These are phyloP conservation scores for Odontesthes bonariensis DNA, from an alignment of 2,113 vertebrate genomes.

Conservation along the genomic window DNA sequence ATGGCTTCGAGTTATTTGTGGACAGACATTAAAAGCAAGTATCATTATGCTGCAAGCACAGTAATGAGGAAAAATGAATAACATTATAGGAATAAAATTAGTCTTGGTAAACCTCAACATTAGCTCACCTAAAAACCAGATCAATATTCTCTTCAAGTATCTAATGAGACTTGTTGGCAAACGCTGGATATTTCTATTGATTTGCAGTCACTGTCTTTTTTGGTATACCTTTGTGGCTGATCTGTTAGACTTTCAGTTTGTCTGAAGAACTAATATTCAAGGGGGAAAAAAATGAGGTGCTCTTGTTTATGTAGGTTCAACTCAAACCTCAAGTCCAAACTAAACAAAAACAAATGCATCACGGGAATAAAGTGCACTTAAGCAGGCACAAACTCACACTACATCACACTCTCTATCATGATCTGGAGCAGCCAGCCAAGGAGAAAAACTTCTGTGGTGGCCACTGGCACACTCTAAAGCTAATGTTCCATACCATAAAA, in stretches of 20 bases:
- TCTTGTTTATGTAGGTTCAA: background rate
- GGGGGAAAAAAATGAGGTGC: background rate
- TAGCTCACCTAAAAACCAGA: slow-evolving; percentile 23
- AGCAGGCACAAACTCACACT: background rate
- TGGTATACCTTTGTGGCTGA: slow-evolving; percentile 1
- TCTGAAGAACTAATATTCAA: slow-evolving; percentile 4
- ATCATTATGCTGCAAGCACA: slow-evolving; percentile 3
- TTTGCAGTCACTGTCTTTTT: slow-evolving; percentile 12
- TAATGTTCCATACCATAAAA: background rate
- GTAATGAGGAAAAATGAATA: background rate
- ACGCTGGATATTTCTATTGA: slow-evolving; percentile 24
- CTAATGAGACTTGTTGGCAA: slow-evolving; percentile 22
- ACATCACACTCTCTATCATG: background rate
- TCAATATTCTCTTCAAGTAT: slow-evolving; percentile 36
- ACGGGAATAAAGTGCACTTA: background rate
- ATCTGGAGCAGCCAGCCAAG: background rate
- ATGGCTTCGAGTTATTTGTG: background rate
- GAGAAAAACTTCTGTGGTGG: background rate
- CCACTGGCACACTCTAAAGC: background rate
- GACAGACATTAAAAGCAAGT: background rate
- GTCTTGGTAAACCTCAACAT: slow-evolving; percentile 18
- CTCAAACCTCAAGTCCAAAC: background rate
- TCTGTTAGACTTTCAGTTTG: slow-evolving; percentile 1
- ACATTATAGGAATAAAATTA: background rate
- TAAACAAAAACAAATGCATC: background rate